These are phyloP conservation scores for Stenopsyche tienmushanensis DNA, from an alignment of 1,140 invertebrate species.

Conservation along the genomic window DNA sequence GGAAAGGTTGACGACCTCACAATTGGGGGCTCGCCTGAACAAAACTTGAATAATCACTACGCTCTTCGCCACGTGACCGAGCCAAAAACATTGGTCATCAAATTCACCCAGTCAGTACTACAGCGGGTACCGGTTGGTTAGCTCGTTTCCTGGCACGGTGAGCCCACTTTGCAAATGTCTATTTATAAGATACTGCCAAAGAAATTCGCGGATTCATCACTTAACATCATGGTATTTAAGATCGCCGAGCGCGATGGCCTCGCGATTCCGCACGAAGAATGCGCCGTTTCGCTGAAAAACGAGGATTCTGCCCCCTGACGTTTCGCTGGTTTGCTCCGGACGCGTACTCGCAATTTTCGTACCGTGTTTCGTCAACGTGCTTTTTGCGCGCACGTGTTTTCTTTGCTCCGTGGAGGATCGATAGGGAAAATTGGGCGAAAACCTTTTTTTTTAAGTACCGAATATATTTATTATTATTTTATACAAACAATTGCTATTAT, in stretches of 20 bases:
- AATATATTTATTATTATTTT: too few species aligned
- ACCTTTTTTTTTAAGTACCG: too few species aligned
- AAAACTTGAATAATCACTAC: slow-evolving; percentile 14
- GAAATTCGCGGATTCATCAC: too few species aligned
- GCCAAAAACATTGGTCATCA: slow-evolving; percentile 3
- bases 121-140: neutral
- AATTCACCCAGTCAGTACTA: neutral
- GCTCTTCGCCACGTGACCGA: neutral
- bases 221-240: too few species aligned
- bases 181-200: neutral
- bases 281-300: too few species aligned
- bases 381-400: too few species aligned
- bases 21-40: neutral
- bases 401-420: too few species aligned
- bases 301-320: too few species aligned
- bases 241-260: too few species aligned
- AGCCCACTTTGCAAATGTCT: neutral
- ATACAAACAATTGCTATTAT: too few species aligned
- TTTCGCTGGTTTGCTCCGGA: neutral
- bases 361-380: neutral
- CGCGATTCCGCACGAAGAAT: too few species aligned
- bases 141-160: neutral
- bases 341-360: neutral
- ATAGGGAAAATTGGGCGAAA: too few species aligned
- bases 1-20: neutral